phyloP scores from a whole-genome alignment of 2,797 vertebrate species.

The Gymnoscopelus braueri region DNA sequence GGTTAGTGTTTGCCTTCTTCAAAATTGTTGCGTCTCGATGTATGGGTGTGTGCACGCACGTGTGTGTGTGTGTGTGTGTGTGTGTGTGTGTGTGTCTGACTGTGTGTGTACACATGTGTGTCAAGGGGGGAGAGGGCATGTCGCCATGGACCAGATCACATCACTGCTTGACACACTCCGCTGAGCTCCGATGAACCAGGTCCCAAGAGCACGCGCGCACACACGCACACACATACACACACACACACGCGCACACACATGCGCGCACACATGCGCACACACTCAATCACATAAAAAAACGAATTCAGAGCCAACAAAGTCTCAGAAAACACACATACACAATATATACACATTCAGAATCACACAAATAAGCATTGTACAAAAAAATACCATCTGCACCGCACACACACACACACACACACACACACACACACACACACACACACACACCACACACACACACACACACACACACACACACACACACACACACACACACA shows the following conservation, averaged over 20 bases:
- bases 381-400: too few species aligned
- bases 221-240: neutral
- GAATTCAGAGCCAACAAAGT: too few species aligned
- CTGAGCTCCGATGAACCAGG: conserved; percentile 41
- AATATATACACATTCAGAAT: too few species aligned
- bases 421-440: too few species aligned
- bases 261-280: neutral
- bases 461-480: neutral
- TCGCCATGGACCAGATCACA: conserved; percentile 42
- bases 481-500: neutral
- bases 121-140: conserved; percentile 19
- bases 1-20: too few species aligned
- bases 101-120: conserved; percentile 12
- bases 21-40: too few species aligned
- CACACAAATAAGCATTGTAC: too few species aligned
- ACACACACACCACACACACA: too few species aligned
- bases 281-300: conserved; percentile 7
- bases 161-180: conserved; percentile 38
- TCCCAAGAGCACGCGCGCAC: conserved; percentile 15
- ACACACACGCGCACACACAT: neutral
- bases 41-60: neutral
- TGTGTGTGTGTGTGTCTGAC: conserved; percentile 31
- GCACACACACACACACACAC: too few species aligned
- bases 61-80: conserved; percentile 38
- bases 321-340: too few species aligned